A percentile compares a stretch with the other conserved stretches of the same genome.
Conservation (phyloP, 1,140 invertebrate species). For the Sycobia sp. region DNA sequence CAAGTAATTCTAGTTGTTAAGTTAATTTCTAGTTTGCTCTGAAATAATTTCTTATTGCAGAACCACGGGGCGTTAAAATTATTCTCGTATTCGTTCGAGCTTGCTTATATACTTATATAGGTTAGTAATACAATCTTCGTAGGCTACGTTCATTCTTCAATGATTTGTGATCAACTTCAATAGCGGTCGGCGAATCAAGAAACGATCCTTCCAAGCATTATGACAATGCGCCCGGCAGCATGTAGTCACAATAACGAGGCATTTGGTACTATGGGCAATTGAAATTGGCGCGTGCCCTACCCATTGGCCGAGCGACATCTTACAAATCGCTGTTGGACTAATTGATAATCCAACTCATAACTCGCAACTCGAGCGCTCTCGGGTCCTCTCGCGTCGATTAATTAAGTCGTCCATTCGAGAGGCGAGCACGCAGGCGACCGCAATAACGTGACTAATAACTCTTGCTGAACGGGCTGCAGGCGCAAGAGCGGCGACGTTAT, state of each 20-base stretch:
- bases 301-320: not conserved
- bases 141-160: too few relatives aligned
- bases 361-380: not conserved
- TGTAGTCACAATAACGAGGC: not conserved
- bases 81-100: too few relatives aligned
- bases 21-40: too few relatives aligned
- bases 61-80: too few relatives aligned
- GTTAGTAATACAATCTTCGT: too few relatives aligned
- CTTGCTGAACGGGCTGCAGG: conserved; percentile 6
- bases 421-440: conserved; percentile 35
- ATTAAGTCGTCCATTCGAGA: conserved; percentile 44
- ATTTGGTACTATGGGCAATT: not conserved
- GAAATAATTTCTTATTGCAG: not conserved
- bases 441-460: conserved; percentile 43
- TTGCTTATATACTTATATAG: too few relatives aligned
- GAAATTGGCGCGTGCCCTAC: not conserved
- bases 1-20: too few relatives aligned
- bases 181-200: not conserved
- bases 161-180: not conserved
- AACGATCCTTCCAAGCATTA: not conserved
- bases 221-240: not conserved
- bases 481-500: conserved; percentile 25
- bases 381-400: conserved; percentile 37
- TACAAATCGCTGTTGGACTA: conserved; percentile 21
- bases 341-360: conserved; percentile 38